phyloP scores from a whole-genome alignment of 1,140 invertebrate species.

The Lepidurus arcticus region DNA sequence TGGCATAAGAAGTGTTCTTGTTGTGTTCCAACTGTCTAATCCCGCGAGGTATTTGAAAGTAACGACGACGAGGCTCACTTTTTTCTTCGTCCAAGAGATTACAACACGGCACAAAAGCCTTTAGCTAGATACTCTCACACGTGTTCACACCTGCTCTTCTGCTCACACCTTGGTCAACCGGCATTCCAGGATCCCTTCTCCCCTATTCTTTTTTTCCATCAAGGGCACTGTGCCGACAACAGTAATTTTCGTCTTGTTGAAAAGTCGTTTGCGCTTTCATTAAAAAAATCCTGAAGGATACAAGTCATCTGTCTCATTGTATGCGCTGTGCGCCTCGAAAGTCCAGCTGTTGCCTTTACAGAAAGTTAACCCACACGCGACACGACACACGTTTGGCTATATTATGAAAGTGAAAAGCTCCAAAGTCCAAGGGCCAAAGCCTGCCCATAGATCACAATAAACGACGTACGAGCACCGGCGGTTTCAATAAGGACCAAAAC shows the following conservation, averaged over 20 bases:
- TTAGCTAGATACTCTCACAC: not conserved
- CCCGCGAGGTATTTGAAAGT: not conserved
- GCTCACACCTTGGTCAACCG: not conserved
- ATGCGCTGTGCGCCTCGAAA: not conserved
- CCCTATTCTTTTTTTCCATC: not conserved
- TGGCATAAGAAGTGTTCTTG: too few species aligned
- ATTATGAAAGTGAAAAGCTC: not conserved
- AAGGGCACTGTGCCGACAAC: not conserved
- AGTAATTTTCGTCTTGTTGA: conserved; percentile 15
- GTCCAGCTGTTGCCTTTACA: not conserved
- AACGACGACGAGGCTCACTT: not conserved
- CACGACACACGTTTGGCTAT: not conserved
- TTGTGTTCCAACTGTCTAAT: too few species aligned
- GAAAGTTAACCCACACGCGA: not conserved
- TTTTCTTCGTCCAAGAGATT: not conserved
- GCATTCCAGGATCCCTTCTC: not conserved
- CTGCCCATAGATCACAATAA: not conserved
- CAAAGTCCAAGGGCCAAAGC: not conserved
- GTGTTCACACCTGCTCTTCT: conserved; percentile 16
- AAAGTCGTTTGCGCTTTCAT: conserved; percentile 7
- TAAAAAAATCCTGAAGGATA: not conserved
- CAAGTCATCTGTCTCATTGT: not conserved
- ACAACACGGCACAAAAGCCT: not conserved
- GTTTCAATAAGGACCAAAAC: not conserved
- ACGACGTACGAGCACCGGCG: not conserved